phyloP scores from a whole-genome alignment of 2,113 vertebrate genomes.

The Notechis scutatus region DNA sequence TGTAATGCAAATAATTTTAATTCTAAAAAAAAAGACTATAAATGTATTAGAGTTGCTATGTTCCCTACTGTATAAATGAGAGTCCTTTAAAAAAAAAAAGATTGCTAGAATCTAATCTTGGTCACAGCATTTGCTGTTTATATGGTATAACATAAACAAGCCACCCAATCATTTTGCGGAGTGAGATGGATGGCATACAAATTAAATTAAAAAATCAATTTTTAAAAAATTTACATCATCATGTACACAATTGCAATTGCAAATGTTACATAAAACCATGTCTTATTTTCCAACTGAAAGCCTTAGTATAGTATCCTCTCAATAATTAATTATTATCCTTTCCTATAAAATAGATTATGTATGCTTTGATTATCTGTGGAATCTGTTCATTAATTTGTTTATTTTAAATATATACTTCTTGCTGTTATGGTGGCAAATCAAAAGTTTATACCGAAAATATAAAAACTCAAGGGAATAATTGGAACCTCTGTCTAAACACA shows the following conservation, averaged over 20 bases:
- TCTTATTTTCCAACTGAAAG: neutral
- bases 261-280: neutral
- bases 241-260: neutral
- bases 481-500: neutral
- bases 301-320: neutral
- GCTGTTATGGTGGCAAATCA: neutral
- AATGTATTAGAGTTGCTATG: neutral
- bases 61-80: neutral
- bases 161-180: neutral
- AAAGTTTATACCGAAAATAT: neutral
- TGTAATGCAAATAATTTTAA: neutral
- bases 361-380: neutral
- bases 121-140: slow-evolving; percentile 14
- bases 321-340: neutral
- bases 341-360: neutral
- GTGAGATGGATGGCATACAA: neutral
- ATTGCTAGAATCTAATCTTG: neutral
- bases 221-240: neutral
- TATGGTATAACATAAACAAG: neutral
- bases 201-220: neutral
- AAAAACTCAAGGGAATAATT: neutral
- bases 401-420: neutral
- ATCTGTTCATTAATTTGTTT: neutral
- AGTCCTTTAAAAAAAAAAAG: neutral
- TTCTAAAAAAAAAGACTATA: neutral